Evolutionary conservation across 2,113 vertebrate genomes (phyloP).

Genomic region (Acanthisitta chloris): DNA sequence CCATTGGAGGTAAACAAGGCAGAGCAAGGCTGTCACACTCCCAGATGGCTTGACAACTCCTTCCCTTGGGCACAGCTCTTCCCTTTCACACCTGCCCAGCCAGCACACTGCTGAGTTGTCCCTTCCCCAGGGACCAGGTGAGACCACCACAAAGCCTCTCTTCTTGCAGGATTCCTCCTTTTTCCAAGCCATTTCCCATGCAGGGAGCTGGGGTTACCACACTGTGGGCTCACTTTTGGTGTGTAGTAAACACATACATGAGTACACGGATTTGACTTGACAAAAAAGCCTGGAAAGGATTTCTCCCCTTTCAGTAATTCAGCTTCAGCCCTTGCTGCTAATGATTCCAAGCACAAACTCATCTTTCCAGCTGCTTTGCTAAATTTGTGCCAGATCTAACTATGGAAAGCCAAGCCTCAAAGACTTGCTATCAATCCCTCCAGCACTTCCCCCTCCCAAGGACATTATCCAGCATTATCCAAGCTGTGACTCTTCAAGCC

Average conservation of each 20-base stretch:
- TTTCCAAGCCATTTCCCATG: not conserved
- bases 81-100: not conserved
- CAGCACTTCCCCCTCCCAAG: not conserved
- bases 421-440: slow-evolving; percentile 17
- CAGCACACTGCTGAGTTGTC: not conserved
- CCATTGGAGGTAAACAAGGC: not conserved
- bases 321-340: not conserved
- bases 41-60: not conserved
- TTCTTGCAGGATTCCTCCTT: not conserved
- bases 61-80: not conserved
- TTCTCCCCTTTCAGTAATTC: not conserved
- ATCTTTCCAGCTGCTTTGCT: slow-evolving; percentile 56
- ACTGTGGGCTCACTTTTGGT: not conserved
- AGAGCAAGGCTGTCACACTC: accelerated
- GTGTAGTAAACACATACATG: accelerated
- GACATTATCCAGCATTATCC: slow-evolving; percentile 17
- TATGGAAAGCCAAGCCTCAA: slow-evolving; percentile 17
- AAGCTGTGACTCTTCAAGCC: slow-evolving; percentile 32
- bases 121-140: not conserved
- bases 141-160: not conserved
- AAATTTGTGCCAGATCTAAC: slow-evolving; percentile 37
- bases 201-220: not conserved
- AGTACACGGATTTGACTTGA: accelerated
- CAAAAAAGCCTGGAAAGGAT: not conserved
- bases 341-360: slow-evolving; percentile 39